Evolutionary conservation across 1,140 invertebrate genomes (phyloP), one percentile per base, ranked within the genome.

Genomic region (Drosophila leontia): DNA sequence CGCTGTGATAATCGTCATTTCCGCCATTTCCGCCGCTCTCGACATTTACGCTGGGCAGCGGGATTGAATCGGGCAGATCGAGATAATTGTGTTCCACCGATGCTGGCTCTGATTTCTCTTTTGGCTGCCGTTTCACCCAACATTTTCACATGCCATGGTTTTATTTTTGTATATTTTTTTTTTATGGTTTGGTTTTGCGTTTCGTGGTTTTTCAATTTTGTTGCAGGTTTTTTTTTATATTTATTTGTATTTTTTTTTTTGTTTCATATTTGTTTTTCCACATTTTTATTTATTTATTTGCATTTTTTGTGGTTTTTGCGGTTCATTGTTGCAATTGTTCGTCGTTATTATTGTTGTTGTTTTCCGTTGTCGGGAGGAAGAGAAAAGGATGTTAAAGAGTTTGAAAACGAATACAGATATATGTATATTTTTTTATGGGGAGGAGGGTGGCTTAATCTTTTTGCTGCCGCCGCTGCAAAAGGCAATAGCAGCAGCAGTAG

Each of bases 1-100:
- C 35, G 93, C 94, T 50, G 93, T 94, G 70, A 94, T 93, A 62
- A 93, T 93, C 60, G 94, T 94, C 87, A 91, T 91, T 92, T 91
- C 91, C 91, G 85, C 82, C 75, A 72, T 92, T 92, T 92, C 91
- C 91, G 91, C 91, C 91, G 85, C 75, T 92, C 79, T 85, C 85
- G 75, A 87, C 90, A 80, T 92, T 92, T 91, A 90, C 91, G 82
- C 87, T 92, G 82, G 91, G 79, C 72, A 92, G 62, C 64, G 91
- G 91, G 76, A 92, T 91, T 77, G 91, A 92, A 82, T 92, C 91
- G 75, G 92, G 91, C 65, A 86, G 91, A 85, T 92, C 91, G 67
- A 92, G 92, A 92, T 92, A 85, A 91, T 92, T 92, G 79, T 92
- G 80, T 75, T 92, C 91, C 74, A 92, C 80, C 59, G 92, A 91